These are phyloP conservation scores for Boloria euphrosyne DNA, from an alignment of 2,888 invertebrate genomes.

Conservation along the genomic window DNA sequence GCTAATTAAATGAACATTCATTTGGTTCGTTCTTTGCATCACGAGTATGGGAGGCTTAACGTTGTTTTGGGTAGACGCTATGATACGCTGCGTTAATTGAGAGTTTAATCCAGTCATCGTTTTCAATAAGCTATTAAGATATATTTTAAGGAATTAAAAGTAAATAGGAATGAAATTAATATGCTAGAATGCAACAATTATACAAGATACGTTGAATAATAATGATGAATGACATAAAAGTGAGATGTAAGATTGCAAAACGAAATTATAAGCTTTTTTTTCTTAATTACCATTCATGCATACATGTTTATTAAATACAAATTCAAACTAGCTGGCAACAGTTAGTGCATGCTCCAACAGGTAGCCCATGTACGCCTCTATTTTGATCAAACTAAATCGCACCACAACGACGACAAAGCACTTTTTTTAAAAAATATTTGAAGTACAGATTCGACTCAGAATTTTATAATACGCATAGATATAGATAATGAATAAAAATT, in stretches of 20 bases:
- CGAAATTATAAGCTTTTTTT: too few relatives aligned
- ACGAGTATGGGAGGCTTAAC: conserved; percentile 62
- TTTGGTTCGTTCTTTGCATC: conserved; percentile 65
- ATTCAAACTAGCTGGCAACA: conserved; percentile 22
- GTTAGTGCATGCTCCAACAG: conserved; percentile 21
- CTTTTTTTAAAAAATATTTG: too few relatives aligned
- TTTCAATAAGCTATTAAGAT: background rate
- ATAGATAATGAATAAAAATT: too few relatives aligned
- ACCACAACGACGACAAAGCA: too few relatives aligned
- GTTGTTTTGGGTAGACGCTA: conserved; percentile 53
- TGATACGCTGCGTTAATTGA: conserved; percentile 69
- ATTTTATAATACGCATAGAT: too few relatives aligned
- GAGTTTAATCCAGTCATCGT: conserved; percentile 58
- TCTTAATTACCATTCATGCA: conserved; percentile 7
- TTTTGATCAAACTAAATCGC: too few relatives aligned
- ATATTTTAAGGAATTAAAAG: too few relatives aligned
- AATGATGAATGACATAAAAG: too few relatives aligned
- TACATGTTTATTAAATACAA: conserved; percentile 32
- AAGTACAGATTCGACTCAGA: too few relatives aligned
- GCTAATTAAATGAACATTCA: conserved; percentile 74
- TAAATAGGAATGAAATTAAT: background rate
- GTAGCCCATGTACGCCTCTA: conserved; percentile 10
- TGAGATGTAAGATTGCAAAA: too few relatives aligned
- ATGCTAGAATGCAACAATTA: too few relatives aligned
- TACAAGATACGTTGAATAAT: too few relatives aligned